phyloP scores from a whole-genome alignment of 2,113 vertebrate species.

The Australoheros scitulus region DNA sequence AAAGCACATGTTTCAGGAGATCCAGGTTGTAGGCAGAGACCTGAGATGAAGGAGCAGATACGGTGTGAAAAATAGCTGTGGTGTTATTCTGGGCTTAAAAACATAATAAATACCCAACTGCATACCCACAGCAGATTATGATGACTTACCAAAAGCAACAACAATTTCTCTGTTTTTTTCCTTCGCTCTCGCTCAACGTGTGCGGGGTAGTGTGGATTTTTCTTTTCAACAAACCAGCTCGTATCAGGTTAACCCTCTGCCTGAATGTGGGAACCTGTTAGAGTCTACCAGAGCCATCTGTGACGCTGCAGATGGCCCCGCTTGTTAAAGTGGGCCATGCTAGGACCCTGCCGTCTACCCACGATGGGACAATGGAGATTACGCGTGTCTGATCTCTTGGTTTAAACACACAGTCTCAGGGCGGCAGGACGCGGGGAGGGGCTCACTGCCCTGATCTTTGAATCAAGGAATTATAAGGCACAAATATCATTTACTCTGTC shows the following conservation, averaged over 20 bases:
- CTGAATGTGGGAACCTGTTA: slow-evolving; percentile 55
- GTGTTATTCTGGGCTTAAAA: slow-evolving; percentile 53
- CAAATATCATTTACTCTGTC: background rate
- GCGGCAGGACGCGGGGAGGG: slow-evolving; percentile 53
- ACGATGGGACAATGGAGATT: slow-evolving; percentile 75
- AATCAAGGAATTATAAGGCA: slow-evolving; percentile 57
- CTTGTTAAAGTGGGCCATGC: slow-evolving; percentile 68
- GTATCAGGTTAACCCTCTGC: slow-evolving; percentile 59
- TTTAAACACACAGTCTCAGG: slow-evolving; percentile 63
- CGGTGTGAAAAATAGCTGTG: slow-evolving; percentile 38
- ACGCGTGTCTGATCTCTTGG: slow-evolving; percentile 73
- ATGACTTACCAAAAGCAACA: slow-evolving; percentile 53
- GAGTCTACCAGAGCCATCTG: slow-evolving; percentile 65
- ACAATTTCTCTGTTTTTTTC: slow-evolving; percentile 30
- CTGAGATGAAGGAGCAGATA: slow-evolving; percentile 29
- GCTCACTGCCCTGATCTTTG: slow-evolving; percentile 44
- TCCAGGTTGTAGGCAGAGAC: slow-evolving; percentile 20
- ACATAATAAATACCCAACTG: slow-evolving; percentile 50
- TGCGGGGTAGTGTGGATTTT: slow-evolving; percentile 5
- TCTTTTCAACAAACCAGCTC: slow-evolving; percentile 11
- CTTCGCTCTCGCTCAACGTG: background rate
- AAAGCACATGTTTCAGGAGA: slow-evolving; percentile 52
- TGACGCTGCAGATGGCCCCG: slow-evolving; percentile 70
- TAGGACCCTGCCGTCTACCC: slow-evolving; percentile 51
- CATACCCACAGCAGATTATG: slow-evolving; percentile 48